Conservation (phyloP, 1,140 invertebrate species). For the Aricia agestis region DNA sequence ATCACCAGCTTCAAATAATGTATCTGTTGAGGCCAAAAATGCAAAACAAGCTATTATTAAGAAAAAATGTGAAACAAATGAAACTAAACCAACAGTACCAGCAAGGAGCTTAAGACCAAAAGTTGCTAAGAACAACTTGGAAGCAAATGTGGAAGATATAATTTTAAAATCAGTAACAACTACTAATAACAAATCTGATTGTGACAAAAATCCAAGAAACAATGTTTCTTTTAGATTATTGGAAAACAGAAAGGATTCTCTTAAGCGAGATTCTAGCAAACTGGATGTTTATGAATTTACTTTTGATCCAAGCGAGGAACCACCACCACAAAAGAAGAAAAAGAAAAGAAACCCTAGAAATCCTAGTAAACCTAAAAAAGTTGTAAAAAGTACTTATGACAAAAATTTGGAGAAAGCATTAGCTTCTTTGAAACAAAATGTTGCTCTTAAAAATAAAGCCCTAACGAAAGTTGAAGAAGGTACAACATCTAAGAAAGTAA, state of each 20-base stretch:
- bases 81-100: neutral
- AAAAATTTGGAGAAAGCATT: conserved; percentile 56
- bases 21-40: neutral
- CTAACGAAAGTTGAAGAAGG: conserved; percentile 6
- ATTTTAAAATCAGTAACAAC: neutral
- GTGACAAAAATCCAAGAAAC: conserved; percentile 23
- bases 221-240: conserved; percentile 46
- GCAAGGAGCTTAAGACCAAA: neutral
- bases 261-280: conserved; percentile 43
- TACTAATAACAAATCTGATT: conserved; percentile 1
- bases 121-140: conserved; percentile 5
- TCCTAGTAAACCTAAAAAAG: conserved; percentile 44
- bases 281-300: conserved; percentile 66
- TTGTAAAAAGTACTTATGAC: conserved; percentile 56
- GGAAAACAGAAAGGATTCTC: conserved; percentile 40
- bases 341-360: conserved; percentile 44
- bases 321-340: conserved; percentile 56
- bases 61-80: neutral
- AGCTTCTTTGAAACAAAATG: conserved; percentile 46
- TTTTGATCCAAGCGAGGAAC: conserved; percentile 64
- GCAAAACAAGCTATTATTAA: neutral
- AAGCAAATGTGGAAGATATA: neutral
- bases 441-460: conserved; percentile 28
- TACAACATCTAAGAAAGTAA: conserved; percentile 7
- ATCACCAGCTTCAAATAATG: neutral